Evolutionary conservation across 1,140 invertebrate genomes (phyloP).

Genomic region (Druon quercuslanigerum): DNA sequence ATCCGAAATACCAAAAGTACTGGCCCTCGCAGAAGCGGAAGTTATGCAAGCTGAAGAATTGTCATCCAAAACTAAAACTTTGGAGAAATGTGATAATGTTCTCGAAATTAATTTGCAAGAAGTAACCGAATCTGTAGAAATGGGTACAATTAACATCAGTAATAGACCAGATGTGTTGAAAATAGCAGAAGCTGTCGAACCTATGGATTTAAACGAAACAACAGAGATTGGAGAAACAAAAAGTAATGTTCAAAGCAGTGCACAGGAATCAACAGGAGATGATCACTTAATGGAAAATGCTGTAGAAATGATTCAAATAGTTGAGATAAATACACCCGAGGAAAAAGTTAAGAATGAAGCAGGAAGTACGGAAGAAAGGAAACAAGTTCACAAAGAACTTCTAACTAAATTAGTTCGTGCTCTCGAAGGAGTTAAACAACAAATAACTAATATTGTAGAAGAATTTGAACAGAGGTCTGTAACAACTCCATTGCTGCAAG

Average conservation of each 20-base stretch:
- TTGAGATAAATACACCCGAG: background rate
- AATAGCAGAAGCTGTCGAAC: background rate
- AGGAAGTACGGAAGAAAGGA: background rate
- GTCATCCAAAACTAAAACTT: too few species aligned
- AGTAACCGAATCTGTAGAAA: background rate
- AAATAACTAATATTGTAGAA: slow-evolving; percentile 57
- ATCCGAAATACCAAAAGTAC: background rate
- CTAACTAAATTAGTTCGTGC: slow-evolving; percentile 40
- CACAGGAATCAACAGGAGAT: background rate
- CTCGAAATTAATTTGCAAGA: too few species aligned
- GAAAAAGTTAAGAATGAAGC: background rate
- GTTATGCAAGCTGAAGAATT: background rate
- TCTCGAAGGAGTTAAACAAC: slow-evolving; percentile 53
- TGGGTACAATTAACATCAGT: background rate
- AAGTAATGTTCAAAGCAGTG: too few species aligned
- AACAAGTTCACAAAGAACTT: slow-evolving; percentile 38
- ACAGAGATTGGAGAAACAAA: background rate
- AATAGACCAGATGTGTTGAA: background rate
- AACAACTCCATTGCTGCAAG: slow-evolving; percentile 39
- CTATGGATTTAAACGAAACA: background rate
- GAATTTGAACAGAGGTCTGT: slow-evolving; percentile 59
- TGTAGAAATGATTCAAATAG: background rate
- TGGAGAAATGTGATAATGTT: too few species aligned
- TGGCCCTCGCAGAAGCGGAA: background rate
- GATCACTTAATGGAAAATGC: background rate